These are phyloP conservation scores for Trachelus stipa DNA, from an alignment of 2,888 invertebrate species.

Conservation along the genomic window DNA sequence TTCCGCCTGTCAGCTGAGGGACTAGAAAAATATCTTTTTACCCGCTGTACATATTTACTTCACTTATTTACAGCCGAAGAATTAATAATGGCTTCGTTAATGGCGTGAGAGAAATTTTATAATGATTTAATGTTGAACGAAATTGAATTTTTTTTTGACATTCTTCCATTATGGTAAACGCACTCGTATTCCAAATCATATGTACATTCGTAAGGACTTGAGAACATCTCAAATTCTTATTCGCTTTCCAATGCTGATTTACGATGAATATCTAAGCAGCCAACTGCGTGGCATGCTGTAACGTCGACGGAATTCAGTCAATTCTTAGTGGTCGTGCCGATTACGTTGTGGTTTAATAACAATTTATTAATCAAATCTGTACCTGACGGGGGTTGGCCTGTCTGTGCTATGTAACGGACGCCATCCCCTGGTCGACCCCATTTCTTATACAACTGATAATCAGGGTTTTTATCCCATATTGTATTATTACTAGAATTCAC, in stretches of 20 bases:
- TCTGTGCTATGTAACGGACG: not conserved
- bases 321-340: not conserved
- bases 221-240: not conserved
- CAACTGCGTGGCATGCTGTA: not conserved
- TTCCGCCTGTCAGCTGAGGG: not conserved
- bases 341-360: not conserved
- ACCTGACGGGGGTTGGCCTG: not conserved
- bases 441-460: not conserved
- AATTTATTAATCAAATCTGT: not conserved
- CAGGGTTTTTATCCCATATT: not conserved
- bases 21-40: not conserved
- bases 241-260: not conserved
- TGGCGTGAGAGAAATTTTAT: not conserved
- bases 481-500: no score
- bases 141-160: not conserved
- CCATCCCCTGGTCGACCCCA: not conserved
- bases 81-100: not conserved
- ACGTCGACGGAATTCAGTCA: not conserved
- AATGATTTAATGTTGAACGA: not conserved
- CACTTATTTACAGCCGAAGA: not conserved
- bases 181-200: not conserved
- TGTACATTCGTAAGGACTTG: not conserved
- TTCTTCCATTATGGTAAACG: no score
- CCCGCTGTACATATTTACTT: not conserved
- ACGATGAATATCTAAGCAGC: not conserved